These are phyloP conservation scores for Phaenicophaeus curvirostris DNA, from an alignment of 2,797 vertebrate genomes.

Conservation along the genomic window DNA sequence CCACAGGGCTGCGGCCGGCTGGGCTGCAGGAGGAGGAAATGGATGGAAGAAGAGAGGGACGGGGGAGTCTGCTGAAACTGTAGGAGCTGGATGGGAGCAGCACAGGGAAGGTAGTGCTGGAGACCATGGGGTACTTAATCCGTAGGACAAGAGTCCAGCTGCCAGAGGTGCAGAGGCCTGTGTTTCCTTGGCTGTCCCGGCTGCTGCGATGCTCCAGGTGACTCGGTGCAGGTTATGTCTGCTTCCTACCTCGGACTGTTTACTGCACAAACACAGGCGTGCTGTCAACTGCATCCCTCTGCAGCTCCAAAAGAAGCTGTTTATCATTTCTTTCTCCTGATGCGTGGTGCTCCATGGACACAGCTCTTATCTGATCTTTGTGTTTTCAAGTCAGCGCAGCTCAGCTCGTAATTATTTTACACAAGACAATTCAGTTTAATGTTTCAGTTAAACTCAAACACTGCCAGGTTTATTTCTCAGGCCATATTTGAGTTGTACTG, in stretches of 20 bases:
- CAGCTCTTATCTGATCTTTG: not conserved
- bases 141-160: rapidly evolving
- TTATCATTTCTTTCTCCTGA: not conserved
- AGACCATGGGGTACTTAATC: not conserved
- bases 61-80: not conserved
- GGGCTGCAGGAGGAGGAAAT: not conserved
- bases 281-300: not conserved
- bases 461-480: not conserved
- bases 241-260: not conserved
- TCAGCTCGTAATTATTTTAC: not conserved
- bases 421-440: not conserved
- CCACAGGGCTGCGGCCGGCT: not conserved
- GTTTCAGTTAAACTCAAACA: not conserved
- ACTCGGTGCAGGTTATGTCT: rapidly evolving
- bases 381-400: not conserved
- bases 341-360: not conserved
- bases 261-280: not conserved
- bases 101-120: not conserved
- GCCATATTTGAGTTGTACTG: not conserved
- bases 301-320: not conserved
- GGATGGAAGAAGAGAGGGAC: not conserved
- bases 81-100: not conserved
- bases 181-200: not conserved
- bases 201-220: not conserved
- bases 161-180: not conserved